Evolutionary conservation across 2,113 vertebrate genomes (phyloP), one percentile per base, ranked within the genome.

Genomic region (Sciurus niger): DNA sequence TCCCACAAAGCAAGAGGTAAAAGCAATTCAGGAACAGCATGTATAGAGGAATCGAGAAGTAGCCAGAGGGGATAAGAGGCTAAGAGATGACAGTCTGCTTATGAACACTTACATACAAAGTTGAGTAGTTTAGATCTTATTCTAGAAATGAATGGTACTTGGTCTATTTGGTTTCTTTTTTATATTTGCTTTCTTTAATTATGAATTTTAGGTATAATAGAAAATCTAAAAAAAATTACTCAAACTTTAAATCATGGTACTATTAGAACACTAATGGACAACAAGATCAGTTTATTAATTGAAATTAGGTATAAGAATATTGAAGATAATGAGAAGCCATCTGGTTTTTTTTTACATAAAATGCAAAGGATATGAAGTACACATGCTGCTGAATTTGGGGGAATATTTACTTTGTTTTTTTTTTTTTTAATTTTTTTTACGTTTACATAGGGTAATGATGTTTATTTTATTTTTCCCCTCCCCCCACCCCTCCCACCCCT

Each of bases 381-480:
- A 17, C 8, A 28, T 40, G 0, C 46, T 96, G 20, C 12, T 96
- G 2, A 89, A 80, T 90, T 68, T 78, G 90, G 22, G 96, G 32
- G 25, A 79, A 82, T 67, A 93, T 78, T 94, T 90, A 79, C 63
- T 34, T 85, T 94, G n/a, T n/a, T n/a, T n/a, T n/a, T n/a, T n/a
- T n/a, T n/a, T n/a, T n/a, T n/a, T n/a, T n/a, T n/a, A n/a, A n/a
- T n/a, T n/a, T n/a, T n/a, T n/a, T n/a, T n/a, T n/a, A n/a, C n/a
- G n/a, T n/a, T n/a, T n/a, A n/a, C n/a, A n/a, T n/a, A n/a, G n/a
- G n/a, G n/a, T n/a, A n/a, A n/a, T n/a, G n/a, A n/a, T n/a, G n/a
- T n/a, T n/a, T n/a, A n/a, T n/a, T n/a, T n/a, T n/a, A n/a, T n/a
- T n/a, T n/a, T n/a, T n/a, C n/a, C n/a, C n/a, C n/a, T n/a, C n/a